Percentiles rank a stretch among this genome's conserved stretches.
These are phyloP conservation scores for Hormiphora californensis DNA, from an alignment of 37 sponge, comb jelly and placozoan species.

Conservation along the genomic window DNA sequence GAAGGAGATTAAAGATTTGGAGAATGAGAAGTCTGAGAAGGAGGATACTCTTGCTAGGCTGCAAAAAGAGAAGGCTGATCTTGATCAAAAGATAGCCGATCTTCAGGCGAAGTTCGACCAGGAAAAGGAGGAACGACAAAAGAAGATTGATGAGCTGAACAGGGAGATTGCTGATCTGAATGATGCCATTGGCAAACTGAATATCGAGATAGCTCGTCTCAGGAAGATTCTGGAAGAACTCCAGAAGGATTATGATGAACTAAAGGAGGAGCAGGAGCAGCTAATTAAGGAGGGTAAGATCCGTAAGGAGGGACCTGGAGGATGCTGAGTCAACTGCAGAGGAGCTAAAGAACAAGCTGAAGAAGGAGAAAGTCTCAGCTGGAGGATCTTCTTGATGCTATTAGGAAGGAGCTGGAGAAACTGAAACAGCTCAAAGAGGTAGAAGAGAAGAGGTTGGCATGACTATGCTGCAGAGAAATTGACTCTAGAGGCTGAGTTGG, in stretches of 20 bases:
- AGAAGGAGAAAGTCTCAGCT: not conserved
- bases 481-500: not conserved
- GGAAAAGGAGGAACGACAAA: not conserved
- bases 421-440: not conserved
- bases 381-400: not conserved
- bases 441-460: not conserved
- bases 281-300: not conserved
- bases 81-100: not conserved
- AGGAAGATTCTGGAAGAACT: not conserved
- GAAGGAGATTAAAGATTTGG: not conserved
- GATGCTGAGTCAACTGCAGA: not conserved
- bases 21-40: not conserved
- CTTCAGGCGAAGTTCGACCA: not conserved
- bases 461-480: not conserved
- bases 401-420: not conserved
- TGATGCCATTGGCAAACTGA: not conserved
- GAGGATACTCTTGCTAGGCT: too few species aligned
- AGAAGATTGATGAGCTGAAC: not conserved
- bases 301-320: too few species aligned
- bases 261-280: not conserved
- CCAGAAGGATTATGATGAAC: not conserved
- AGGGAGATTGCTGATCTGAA: not conserved
- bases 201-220: slow-evolving; percentile 3
- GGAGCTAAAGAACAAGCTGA: not conserved
- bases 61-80: too few species aligned